A percentile compares a stretch with the other conserved stretches of the same genome.
These are phyloP conservation scores for Melanocharis versteri DNA, from an alignment of 2,113 vertebrate genomes.

Conservation along the genomic window DNA sequence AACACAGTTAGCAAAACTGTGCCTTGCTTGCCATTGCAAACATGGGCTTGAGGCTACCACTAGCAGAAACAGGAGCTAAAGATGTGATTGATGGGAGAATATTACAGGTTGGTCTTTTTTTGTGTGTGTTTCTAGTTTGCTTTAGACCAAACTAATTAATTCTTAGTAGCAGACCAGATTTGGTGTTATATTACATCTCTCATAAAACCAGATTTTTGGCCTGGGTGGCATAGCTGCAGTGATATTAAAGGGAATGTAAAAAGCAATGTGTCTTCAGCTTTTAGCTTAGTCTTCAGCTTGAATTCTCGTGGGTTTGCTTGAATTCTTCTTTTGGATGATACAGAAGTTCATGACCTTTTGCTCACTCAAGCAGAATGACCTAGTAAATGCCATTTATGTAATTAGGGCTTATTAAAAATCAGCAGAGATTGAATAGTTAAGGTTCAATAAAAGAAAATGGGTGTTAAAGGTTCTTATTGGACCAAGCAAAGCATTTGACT, in stretches of 20 bases:
- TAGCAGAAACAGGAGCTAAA: not conserved
- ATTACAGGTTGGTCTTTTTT: not conserved
- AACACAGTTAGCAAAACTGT: not conserved
- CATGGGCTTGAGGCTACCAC: not conserved
- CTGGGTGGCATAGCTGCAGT: not conserved
- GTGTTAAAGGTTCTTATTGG: not conserved
- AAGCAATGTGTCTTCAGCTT: not conserved
- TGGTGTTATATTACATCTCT: not conserved
- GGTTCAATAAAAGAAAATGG: not conserved
- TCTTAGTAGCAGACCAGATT: not conserved
- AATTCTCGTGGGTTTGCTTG: not conserved
- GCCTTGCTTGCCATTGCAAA: not conserved
- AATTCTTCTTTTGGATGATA: not conserved
- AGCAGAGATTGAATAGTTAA: not conserved
- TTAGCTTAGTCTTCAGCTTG: not conserved
- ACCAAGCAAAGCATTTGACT: not conserved
- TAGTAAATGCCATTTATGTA: not conserved
- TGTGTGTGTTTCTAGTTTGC: not conserved
- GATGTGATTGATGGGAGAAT: not conserved
- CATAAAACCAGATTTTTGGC: not conserved
- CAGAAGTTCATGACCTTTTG: not conserved
- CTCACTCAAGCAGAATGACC: not conserved
- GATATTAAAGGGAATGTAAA: not conserved
- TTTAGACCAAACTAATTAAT: not conserved
- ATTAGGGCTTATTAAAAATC: not conserved